Conservation (phyloP, 2,797 vertebrate genomes). For the Gouania willdenowi region DNA sequence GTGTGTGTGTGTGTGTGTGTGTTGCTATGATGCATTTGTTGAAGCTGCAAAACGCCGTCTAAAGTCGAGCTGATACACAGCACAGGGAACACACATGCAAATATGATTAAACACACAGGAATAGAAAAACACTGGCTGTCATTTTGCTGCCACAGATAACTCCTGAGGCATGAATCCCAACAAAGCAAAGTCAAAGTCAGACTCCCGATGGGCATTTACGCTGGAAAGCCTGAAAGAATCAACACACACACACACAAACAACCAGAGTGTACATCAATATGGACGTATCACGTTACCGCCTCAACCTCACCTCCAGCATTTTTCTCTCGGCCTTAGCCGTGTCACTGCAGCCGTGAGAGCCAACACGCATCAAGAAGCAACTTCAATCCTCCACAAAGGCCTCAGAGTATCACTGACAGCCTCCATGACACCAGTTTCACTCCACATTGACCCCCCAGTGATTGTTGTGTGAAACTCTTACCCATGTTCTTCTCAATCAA, state of each 20-base stretch:
- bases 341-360: constrained; percentile 29
- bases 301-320: constrained; percentile 10
- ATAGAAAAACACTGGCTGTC: background rate
- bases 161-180: too few relatives aligned
- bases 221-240: too few relatives aligned
- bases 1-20: too few relatives aligned
- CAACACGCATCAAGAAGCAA: constrained; percentile 22
- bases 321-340: background rate
- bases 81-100: background rate
- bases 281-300: too few relatives aligned
- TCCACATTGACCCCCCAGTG: too few relatives aligned
- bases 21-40: too few relatives aligned
- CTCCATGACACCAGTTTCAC: constrained; percentile 32
- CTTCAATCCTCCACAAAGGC: constrained; percentile 46
- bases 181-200: too few relatives aligned
- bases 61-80: background rate
- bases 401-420: constrained; percentile 34
- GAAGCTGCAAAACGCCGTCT: too few relatives aligned
- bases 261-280: constrained; percentile 15
- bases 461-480: too few relatives aligned
- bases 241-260: constrained; percentile 24
- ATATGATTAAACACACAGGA: constrained; percentile 9
- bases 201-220: constrained; percentile 7
- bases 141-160: too few relatives aligned
- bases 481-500: too few relatives aligned